A percentile compares a stretch with the other conserved stretches of the same genome.
phyloP scores from a whole-genome alignment of 1,140 invertebrate genomes.

The Pseudomyrmex sp. region DNA sequence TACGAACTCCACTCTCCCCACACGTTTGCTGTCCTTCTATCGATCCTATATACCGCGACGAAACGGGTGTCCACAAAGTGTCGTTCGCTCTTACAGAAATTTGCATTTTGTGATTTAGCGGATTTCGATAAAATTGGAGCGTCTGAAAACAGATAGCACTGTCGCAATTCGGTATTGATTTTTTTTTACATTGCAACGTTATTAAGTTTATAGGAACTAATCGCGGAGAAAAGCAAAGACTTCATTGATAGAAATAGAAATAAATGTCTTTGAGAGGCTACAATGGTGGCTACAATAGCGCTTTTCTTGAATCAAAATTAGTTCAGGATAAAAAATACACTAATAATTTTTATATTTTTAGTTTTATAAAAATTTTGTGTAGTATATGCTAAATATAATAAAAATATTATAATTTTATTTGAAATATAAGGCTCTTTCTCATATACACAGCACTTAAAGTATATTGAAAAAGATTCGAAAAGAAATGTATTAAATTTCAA shows the following conservation, averaged over 20 bases:
- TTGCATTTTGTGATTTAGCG: neutral
- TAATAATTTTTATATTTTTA: no score
- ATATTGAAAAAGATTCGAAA: neutral
- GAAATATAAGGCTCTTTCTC: no score
- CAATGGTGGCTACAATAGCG: no score
- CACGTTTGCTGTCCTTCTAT: constrained; percentile 84
- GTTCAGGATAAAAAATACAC: constrained; percentile 5
- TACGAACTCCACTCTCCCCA: constrained; percentile 83
- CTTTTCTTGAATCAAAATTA: neutral
- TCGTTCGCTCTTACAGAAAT: constrained; percentile 25
- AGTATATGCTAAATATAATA: neutral
- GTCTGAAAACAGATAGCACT: neutral
- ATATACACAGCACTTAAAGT: no score
- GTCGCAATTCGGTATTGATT: neutral
- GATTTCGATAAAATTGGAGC: neutral
- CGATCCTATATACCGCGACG: constrained; percentile 82
- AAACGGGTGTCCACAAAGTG: constrained; percentile 80
- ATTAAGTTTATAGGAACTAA: constrained; percentile 3
- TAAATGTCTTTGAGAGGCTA: constrained; percentile 1
- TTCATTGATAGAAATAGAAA: neutral
- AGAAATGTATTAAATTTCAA: neutral
- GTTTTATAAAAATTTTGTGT: neutral
- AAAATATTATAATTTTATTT: no score
- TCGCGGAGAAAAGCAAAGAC: neutral
- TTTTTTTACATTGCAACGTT: neutral